These are phyloP conservation scores for Oncopeltus fasciatus DNA, from an alignment of 1,140 invertebrate species.

Conservation along the genomic window DNA sequence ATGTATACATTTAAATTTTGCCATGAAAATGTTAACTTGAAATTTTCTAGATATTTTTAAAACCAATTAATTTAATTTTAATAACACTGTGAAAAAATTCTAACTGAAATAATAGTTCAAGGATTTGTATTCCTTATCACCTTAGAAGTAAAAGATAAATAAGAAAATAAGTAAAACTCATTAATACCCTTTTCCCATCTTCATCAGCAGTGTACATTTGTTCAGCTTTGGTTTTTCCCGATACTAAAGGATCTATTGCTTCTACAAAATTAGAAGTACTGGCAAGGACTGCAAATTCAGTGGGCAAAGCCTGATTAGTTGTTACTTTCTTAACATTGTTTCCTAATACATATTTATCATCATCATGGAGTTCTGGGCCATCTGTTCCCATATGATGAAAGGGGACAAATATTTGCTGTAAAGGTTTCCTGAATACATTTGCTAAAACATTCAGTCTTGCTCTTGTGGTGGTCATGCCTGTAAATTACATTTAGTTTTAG, in stretches of 20 bases:
- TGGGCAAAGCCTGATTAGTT: not conserved
- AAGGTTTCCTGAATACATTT: constrained; percentile 8
- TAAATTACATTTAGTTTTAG: not conserved
- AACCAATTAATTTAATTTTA: too few relatives aligned
- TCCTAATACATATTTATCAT: not conserved
- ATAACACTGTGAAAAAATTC: too few relatives aligned
- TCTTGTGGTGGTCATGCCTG: constrained; percentile 9
- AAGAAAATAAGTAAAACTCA: too few relatives aligned
- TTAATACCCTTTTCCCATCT: not conserved
- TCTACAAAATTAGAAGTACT: not conserved
- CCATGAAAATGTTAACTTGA: too few relatives aligned
- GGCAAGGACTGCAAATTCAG: not conserved
- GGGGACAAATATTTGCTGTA: not conserved
- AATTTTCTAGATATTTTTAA: too few relatives aligned
- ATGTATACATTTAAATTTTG: too few relatives aligned
- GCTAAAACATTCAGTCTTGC: not conserved
- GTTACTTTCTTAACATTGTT: constrained; percentile 2
- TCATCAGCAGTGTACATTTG: not conserved
- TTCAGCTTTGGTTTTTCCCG: not conserved
- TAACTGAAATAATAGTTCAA: too few relatives aligned
- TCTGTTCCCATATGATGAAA: not conserved
- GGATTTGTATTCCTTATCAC: too few relatives aligned
- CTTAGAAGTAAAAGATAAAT: too few relatives aligned
- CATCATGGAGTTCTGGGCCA: not conserved
- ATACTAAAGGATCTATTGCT: not conserved